These are phyloP conservation scores for Glossophaga mutica DNA, from an alignment of 2,797 vertebrate species.

Conservation along the genomic window DNA sequence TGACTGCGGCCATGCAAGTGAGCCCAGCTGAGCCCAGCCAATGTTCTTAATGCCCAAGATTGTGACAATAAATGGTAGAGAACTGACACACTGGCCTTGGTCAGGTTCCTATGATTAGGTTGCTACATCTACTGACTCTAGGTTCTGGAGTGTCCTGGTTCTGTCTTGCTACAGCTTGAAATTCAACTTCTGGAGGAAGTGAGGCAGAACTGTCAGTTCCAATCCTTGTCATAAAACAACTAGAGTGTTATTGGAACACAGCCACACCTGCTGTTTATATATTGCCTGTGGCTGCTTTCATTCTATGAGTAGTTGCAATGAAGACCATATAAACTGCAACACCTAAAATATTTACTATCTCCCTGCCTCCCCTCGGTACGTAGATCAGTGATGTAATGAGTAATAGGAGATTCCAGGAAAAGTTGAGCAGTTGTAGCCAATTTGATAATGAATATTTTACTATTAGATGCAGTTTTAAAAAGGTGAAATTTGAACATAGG, in stretches of 20 bases:
- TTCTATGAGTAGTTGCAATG: background rate
- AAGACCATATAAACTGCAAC: background rate
- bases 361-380: background rate
- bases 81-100: background rate
- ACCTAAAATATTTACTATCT: background rate
- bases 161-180: background rate
- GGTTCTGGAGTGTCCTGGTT: background rate
- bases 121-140: background rate
- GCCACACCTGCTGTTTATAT: background rate
- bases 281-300: background rate
- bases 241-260: background rate
- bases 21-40: background rate
- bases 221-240: background rate
- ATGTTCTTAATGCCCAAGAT: background rate
- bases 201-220: background rate
- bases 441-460: background rate
- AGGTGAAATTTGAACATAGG: background rate
- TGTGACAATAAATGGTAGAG: background rate
- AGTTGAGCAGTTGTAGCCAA: background rate
- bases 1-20: background rate
- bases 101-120: background rate
- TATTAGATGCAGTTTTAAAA: background rate
- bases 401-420: background rate
- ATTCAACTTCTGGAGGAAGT: background rate
- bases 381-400: background rate